A percentile compares a stretch with the other conserved stretches of the same genome.
These are phyloP conservation scores for Ifrita kowaldi DNA, from an alignment of 2,113 vertebrate genomes.

Conservation along the genomic window DNA sequence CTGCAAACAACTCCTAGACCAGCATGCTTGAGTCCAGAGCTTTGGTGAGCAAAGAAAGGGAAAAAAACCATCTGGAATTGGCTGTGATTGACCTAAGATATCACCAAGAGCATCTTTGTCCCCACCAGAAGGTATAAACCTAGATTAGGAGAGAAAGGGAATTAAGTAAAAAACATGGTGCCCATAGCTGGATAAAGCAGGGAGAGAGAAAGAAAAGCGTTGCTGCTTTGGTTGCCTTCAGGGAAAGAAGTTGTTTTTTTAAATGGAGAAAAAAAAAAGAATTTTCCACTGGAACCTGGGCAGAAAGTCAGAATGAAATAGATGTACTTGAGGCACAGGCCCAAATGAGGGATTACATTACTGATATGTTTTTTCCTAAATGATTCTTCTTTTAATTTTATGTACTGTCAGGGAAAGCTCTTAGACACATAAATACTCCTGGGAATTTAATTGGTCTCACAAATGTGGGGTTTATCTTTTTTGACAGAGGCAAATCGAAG, in stretches of 20 bases:
- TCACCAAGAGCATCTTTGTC: not conserved
- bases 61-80: not conserved
- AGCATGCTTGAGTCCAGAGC: rapidly evolving
- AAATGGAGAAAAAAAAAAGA: constrained; percentile 3
- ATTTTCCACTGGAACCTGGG: constrained; percentile 65
- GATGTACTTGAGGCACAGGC: constrained; percentile 55
- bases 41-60: not conserved
- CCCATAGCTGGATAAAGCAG: not conserved
- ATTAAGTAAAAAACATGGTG: not conserved
- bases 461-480: not conserved
- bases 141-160: not conserved
- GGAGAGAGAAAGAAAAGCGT: not conserved
- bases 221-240: constrained; percentile 14
- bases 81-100: not conserved
- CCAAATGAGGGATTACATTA: constrained; percentile 59
- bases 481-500: not conserved
- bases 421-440: constrained; percentile 38
- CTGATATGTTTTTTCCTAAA: not conserved
- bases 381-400: constrained; percentile 55
- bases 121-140: not conserved
- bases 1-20: not conserved
- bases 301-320: constrained; percentile 65
- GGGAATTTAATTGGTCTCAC: not conserved
- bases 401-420: constrained; percentile 32
- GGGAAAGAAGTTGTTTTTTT: constrained; percentile 32